Evolutionary conservation across 2,797 vertebrate genomes (phyloP), one percentile per base, ranked within the genome.

Genomic region (Syngnathus rostellatus): DNA sequence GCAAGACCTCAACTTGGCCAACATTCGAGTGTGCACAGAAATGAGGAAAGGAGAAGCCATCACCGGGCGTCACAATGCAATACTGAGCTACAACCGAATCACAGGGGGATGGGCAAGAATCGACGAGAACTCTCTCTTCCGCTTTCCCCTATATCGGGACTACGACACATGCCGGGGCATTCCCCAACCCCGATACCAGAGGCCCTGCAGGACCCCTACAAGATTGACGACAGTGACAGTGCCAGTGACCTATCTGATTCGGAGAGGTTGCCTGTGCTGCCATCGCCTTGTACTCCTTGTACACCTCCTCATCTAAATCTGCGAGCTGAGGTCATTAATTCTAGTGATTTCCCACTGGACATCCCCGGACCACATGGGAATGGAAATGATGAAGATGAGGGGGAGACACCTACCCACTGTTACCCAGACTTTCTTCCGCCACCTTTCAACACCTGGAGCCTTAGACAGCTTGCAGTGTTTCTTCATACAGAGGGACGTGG

Each of bases 231-330:
- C 65, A 93, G 92, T 37, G 97, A 98, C 67, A 96, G 94, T 6
- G 95, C 94, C 66, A 98, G 97, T 6, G 96, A 99, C 72, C 92
- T 98, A 68, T 98, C 96, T 0, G 97, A 99, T 77, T 99, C 96
- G 0, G 96, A 98, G 81, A 89, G 96, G 70, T 85, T 97, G 65
- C 94, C 94, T 19, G 84, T 96, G 1, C 86, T 93, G 16, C 93
- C 94, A 1, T 94, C 95, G 2, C 94, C 95, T 7, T 93, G 94
- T 53, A 92, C 94, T 0, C 97, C 95, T 7, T 93, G 94, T 79
- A 92, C 94, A 0, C 97, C 94, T 0, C 96, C 96, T 5, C 93
- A 95, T 48, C 94, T 98, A 48, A 93, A 94, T 70, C 94, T 98
- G 43, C 86, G 95, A 39, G 95, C 96, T 0, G 97, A 99, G 80